Base-by-base conservation (phyloP, 2,797 vertebrate genomes). In the Anguilla obscura region DNA sequence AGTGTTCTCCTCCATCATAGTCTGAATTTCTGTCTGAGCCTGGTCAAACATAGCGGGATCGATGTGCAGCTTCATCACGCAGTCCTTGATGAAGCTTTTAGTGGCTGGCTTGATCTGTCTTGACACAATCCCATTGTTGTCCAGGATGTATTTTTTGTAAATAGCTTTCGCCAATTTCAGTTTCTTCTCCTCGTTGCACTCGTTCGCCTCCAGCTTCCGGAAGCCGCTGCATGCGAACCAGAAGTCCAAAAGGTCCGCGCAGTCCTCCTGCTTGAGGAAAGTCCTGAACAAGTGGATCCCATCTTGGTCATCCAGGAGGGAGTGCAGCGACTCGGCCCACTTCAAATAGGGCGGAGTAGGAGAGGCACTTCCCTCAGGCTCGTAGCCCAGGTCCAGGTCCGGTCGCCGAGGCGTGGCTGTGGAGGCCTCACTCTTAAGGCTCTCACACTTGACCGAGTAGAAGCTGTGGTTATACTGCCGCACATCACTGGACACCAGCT, bases 201-300 rank as follows among this genome's bases (percentile, higher is more conserved):
- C 89, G 0, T 93, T 95, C 0, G 93, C 95, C 90, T 96, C 96
- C 93, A 97, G 96, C 92, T 99, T 98, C 91, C 97, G 94, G 95
- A 99, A 99, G 86, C 98, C 98, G 0, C 97, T 98, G 94, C 98
- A 99, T 66, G 98, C 98, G 18, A 99, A 99, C 98, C 98, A 99
- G 94, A 99, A 99, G 94, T 99, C 98, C 88, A 99, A 95, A 88
- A 99, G 94, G 93, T 99, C 98, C 0, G 96, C 97, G 30, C 97
- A 98, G 90, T 96, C 96, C 95, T 98, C 97, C 93, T 98, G 97
- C 90, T 95, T 96, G 92, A 99, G 96, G 94, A 99, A 99, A 91
- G 96, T 96, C 92, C 96, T 94, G 94, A 99, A 99, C 90, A 99
- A 96, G 91, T 97, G 96, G 91, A 97, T 99, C 87, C 98, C 98